Percentiles rank a stretch among this genome's conserved stretches.
Conservation (phyloP, 1,140 invertebrate genomes). For the Mercenaria mercenaria region DNA sequence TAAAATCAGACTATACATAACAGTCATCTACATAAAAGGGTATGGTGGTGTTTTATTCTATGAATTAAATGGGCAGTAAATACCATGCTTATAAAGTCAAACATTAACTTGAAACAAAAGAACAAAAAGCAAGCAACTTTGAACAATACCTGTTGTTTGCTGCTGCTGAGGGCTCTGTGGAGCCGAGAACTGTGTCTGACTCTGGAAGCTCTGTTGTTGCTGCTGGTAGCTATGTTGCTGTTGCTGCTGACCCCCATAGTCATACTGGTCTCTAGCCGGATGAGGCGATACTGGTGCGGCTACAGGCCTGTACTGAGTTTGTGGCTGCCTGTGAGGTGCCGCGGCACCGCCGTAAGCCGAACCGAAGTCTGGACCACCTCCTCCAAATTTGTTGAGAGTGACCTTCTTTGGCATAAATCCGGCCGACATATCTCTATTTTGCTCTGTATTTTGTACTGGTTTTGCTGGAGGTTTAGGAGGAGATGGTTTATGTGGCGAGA, state of each 20-base stretch:
- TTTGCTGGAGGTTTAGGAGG: conserved; percentile 14
- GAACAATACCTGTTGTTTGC: background rate
- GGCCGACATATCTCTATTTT: conserved; percentile 65
- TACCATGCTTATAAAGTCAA: background rate
- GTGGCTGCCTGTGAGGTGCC: background rate
- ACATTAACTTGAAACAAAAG: conserved; percentile 9
- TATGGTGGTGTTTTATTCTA: background rate
- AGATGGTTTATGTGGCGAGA: conserved; percentile 61
- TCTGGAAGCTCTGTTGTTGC: background rate
- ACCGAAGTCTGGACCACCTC: conserved; percentile 78
- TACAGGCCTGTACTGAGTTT: conserved; percentile 38
- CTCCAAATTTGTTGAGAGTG: conserved; percentile 76
- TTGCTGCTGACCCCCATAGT: conserved; percentile 36
- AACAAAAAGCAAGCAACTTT: background rate
- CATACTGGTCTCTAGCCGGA: background rate
- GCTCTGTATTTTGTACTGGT: conserved; percentile 59
- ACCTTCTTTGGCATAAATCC: conserved; percentile 79
- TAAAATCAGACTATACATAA: background rate
- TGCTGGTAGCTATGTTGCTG: background rate
- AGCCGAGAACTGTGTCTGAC: conserved; percentile 43
- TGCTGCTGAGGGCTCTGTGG: conserved; percentile 33
- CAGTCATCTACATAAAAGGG: background rate
- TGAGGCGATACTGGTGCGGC: conserved; percentile 25
- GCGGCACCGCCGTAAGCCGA: conserved; percentile 10
- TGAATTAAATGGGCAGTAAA: background rate